Percentiles rank a stretch among this genome's conserved stretches.
phyloP scores from a whole-genome alignment of 2,113 vertebrate species.

The Coregonus clupeaformis region DNA sequence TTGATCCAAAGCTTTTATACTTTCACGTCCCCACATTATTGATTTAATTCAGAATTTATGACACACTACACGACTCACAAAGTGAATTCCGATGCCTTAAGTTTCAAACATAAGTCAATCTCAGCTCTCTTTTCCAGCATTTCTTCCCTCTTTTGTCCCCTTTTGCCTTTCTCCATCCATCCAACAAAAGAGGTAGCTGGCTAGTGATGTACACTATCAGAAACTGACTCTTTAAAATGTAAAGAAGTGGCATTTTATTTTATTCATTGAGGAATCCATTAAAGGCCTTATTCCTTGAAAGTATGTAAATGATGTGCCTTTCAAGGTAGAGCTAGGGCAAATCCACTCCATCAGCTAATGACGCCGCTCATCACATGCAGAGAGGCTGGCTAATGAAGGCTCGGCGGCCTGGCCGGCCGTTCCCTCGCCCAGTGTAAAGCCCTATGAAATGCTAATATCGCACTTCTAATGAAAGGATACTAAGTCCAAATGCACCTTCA shows the following conservation, averaged over 20 bases:
- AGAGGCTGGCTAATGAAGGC: conserved; percentile 97
- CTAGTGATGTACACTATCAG: conserved; percentile 77
- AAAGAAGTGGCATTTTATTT: conserved; percentile 97
- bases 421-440: conserved; percentile 99
- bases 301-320: conserved; percentile 99
- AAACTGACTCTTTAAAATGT: conserved; percentile 88
- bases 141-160: not conserved
- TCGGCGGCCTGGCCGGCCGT: conserved; percentile 81
- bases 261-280: conserved; percentile 99
- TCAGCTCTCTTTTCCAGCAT: not conserved
- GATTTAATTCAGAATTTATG: conserved; percentile 47
- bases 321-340: conserved; percentile 98
- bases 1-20: conserved; percentile 34
- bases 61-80: conserved; percentile 6
- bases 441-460: conserved; percentile 99
- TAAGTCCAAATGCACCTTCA: conserved; percentile 90
- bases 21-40: conserved; percentile 28
- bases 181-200: conserved; percentile 15
- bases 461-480: conserved; percentile 98
- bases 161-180: not conserved
- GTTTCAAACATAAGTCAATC: conserved; percentile 33
- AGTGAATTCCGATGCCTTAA: not conserved
- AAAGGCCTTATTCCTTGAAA: conserved; percentile 98
- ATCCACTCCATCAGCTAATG: conserved; percentile 99
- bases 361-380: conserved; percentile 99